Evolutionary conservation across 2,113 vertebrate genomes (phyloP).

Genomic region (Syngnathus typhle): DNA sequence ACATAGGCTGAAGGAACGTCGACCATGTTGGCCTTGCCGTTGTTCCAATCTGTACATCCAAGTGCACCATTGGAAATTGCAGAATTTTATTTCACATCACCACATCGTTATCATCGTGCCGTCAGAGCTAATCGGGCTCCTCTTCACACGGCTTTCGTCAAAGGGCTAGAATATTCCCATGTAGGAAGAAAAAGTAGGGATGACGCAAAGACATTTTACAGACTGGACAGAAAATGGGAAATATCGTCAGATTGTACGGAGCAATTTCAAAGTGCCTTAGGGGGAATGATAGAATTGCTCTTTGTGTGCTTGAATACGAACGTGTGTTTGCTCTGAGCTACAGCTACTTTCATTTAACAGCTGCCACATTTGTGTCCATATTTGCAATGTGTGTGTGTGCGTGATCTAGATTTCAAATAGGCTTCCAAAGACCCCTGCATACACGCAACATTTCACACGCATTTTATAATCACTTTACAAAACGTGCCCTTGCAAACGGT

Average conservation of each 20-base stretch:
- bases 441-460: background rate
- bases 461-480: background rate
- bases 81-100: background rate
- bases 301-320: constrained; percentile 20
- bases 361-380: background rate
- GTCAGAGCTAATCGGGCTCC: constrained; percentile 64
- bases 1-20: too few relatives aligned
- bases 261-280: constrained; percentile 66
- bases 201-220: background rate
- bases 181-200: background rate
- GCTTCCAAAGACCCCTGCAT: constrained; percentile 7
- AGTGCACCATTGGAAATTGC: background rate
- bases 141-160: constrained; percentile 61
- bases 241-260: constrained; percentile 63
- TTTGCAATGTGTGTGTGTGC: background rate
- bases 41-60: background rate
- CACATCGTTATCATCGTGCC: constrained; percentile 33
- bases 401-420: background rate
- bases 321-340: constrained; percentile 52
- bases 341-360: constrained; percentile 11
- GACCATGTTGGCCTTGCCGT: background rate
- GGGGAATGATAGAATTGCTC: constrained; percentile 55
- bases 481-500: background rate
- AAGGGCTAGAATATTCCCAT: constrained; percentile 66
- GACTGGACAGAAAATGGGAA: background rate